Evolutionary conservation across 2,113 vertebrate genomes (phyloP).

Genomic region (Cebidichthys violaceus): DNA sequence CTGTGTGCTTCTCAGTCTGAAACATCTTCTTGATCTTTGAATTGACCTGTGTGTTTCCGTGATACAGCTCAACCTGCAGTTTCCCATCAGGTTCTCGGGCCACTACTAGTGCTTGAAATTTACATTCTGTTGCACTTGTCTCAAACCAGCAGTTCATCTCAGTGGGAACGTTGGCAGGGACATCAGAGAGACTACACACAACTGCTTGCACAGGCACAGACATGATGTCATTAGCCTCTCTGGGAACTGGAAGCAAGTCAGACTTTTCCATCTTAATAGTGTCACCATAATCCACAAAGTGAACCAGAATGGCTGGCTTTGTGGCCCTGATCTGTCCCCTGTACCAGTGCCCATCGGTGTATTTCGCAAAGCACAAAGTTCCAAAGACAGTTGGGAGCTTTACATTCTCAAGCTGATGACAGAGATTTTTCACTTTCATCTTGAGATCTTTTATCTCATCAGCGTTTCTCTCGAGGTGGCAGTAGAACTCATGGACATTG

Average conservation of each 20-base stretch:
- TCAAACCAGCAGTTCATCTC: conserved; percentile 88
- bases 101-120: conserved; percentile 86
- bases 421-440: conserved; percentile 78
- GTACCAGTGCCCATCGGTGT: conserved; percentile 91
- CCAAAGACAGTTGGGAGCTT: conserved; percentile 73
- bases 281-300: conserved; percentile 97
- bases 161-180: conserved; percentile 77
- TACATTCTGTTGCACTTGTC: conserved; percentile 78
- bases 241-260: conserved; percentile 87
- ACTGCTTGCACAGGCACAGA: conserved; percentile 92
- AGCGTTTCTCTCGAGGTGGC: conserved; percentile 87
- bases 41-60: conserved; percentile 87
- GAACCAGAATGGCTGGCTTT: conserved; percentile 80
- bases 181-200: conserved; percentile 88
- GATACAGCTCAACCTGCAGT: conserved; percentile 90
- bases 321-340: conserved; percentile 85
- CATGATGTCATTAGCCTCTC: conserved; percentile 87
- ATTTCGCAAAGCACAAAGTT: conserved; percentile 91
- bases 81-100: conserved; percentile 90
- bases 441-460: conserved; percentile 83
- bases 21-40: conserved; percentile 85
- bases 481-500: conserved; percentile 88
- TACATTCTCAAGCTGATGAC: conserved; percentile 65
- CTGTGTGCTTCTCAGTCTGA: conserved; percentile 52
- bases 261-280: conserved; percentile 80